These are phyloP conservation scores for Macrobrachium nipponense DNA, from an alignment of 1,140 invertebrate genomes.

Conservation along the genomic window DNA sequence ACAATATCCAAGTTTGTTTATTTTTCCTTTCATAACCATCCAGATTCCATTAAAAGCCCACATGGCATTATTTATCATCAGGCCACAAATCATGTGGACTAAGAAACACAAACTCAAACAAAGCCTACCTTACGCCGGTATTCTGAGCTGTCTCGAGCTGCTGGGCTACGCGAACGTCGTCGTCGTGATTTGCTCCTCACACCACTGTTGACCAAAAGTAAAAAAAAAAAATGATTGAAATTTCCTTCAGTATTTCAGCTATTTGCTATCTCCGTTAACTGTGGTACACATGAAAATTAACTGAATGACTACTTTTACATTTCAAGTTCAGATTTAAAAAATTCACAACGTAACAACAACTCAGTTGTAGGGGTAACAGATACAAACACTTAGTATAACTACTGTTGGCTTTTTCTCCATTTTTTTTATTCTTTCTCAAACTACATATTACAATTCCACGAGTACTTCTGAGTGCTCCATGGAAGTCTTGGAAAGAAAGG, in stretches of 20 bases:
- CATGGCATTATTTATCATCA: constrained; percentile 32
- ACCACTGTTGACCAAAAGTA: not conserved
- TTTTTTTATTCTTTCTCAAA: too few relatives aligned
- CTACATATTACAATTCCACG: not conserved
- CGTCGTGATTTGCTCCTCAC: constrained; percentile 47
- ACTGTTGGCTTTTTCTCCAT: too few relatives aligned
- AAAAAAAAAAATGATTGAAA: too few relatives aligned
- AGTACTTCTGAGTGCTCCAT: not conserved
- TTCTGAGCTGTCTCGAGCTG: constrained; percentile 23
- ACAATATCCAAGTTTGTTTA: constrained; percentile 19
- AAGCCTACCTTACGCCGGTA: constrained; percentile 46
- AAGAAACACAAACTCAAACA: too few relatives aligned
- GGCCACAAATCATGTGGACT: constrained; percentile 12
- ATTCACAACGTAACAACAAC: too few relatives aligned
- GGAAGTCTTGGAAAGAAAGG: not conserved
- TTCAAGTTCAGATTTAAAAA: too few relatives aligned
- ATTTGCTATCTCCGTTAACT: too few relatives aligned
- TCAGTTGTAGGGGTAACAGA: too few relatives aligned
- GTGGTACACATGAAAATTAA: too few relatives aligned
- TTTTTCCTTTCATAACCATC: constrained; percentile 36
- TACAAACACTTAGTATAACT: too few relatives aligned
- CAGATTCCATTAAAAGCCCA: constrained; percentile 23
- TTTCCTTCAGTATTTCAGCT: too few relatives aligned
- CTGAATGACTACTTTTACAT: too few relatives aligned
- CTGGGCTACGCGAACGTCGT: constrained; percentile 46